Evolutionary conservation across 2,797 vertebrate species (phyloP).

Genomic region (Artibeus lituratus): DNA sequence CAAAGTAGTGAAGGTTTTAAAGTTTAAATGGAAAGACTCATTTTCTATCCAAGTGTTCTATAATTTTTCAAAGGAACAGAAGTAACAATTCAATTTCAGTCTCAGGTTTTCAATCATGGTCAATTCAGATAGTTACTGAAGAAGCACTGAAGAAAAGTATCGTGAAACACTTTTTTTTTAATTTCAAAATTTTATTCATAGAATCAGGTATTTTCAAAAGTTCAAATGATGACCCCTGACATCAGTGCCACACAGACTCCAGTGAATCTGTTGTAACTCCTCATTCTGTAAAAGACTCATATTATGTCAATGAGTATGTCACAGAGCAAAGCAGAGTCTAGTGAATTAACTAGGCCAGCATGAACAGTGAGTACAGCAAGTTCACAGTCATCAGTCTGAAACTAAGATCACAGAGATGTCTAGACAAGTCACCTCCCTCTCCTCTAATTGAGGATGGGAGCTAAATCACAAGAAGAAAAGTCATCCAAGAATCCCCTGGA

Average conservation of each 20-base stretch:
- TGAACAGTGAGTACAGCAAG: background rate
- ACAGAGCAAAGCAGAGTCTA: background rate
- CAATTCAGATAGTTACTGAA: background rate
- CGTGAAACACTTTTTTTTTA: background rate
- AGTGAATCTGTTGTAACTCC: background rate
- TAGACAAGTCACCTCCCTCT: background rate
- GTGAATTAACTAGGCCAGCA: background rate
- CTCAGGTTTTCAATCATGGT: background rate
- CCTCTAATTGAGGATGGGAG: background rate
- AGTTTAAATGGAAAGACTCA: background rate
- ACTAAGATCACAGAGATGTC: background rate
- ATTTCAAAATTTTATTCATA: background rate
- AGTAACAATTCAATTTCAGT: background rate
- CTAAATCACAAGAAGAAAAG: conserved; percentile 1
- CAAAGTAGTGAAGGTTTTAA: background rate
- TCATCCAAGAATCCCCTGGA: background rate
- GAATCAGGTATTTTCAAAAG: background rate
- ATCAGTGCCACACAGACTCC: background rate
- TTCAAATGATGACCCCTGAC: background rate
- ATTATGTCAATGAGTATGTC: background rate
- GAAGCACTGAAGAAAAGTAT: background rate
- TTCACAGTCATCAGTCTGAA: background rate
- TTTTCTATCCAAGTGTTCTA: conserved; percentile 22
- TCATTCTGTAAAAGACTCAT: background rate
- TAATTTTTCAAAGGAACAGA: background rate